Evolutionary conservation across 2,888 invertebrate species (phyloP), one percentile per base, ranked within the genome.

Genomic region (Homarus gammarus): DNA sequence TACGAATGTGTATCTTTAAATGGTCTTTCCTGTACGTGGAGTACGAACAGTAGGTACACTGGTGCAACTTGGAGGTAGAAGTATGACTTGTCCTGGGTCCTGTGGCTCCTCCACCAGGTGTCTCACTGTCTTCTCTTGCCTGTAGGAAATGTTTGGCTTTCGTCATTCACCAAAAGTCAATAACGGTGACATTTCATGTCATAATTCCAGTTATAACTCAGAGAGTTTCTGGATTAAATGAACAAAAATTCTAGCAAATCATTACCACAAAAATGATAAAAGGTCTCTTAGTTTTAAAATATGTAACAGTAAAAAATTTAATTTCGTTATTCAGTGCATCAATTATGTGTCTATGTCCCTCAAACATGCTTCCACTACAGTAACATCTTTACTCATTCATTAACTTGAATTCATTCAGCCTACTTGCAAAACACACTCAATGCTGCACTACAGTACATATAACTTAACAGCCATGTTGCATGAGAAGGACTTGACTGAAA

Each of bases 111-210:
- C 31, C 61, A 36, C 51, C 83, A n/a, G 64, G 33, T 73, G 36
- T 72, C 33, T 75, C 84, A 75, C 88, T 61, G 44, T 83, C 75
- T 38, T 83, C 82, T 68, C 61, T 75, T 64, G 73, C 88, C 88
- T 88, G 88, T 88, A 88, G 88, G 73, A 84, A 64, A 86, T 78
- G 77, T 75, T 77, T 78, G 83, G 51, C 81, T 81, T 73, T 61
- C 51, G 73, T 87, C 87, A 87, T 84, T 75, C 36, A 75, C 84
- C 72, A 27, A 38, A 75, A 40, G 56, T 73, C 84, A 84, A 56
- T 61, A 56, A 33, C 31, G 84, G 6, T 84, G 75, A 61, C 56
- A 75, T 27, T 33, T 75, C 27, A 75, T 84, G 75, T 49, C 27
- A 18, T 75, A 36, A 56, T 73, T 51, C 75, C 38, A 75, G 10